phyloP scores from a whole-genome alignment of 2,797 vertebrate species.

The Lateolabrax maculatus region DNA sequence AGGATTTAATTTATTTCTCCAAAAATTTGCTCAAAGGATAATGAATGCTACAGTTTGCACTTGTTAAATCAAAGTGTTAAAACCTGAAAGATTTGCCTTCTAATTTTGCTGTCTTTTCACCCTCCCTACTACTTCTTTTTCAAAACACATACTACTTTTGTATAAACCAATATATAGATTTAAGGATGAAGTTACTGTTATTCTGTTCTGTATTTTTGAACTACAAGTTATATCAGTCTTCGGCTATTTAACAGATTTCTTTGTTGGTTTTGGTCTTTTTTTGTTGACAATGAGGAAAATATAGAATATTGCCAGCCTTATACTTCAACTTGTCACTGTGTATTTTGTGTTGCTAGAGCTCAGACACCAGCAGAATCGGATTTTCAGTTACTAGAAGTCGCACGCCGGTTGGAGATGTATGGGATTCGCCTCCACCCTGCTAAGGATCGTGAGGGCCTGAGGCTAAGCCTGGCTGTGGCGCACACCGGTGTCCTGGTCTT shows the following conservation, averaged over 20 bases:
- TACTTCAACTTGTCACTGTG: not conserved
- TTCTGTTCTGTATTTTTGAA: not conserved
- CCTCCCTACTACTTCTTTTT: not conserved
- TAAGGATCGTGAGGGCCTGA: slow-evolving; percentile 96
- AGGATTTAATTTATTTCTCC: slow-evolving; percentile 46
- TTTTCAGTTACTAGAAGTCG: slow-evolving; percentile 95
- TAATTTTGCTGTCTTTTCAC: slow-evolving; percentile 7
- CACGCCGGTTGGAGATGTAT: slow-evolving; percentile 95
- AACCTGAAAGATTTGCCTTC: slow-evolving; percentile 23
- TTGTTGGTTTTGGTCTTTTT: slow-evolving; percentile 2
- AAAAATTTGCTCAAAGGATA: slow-evolving; percentile 20
- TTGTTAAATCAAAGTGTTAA: slow-evolving; percentile 25
- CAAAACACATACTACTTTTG: slow-evolving; percentile 7
- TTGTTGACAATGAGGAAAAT: not conserved
- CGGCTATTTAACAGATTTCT: not conserved
- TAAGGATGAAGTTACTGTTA: not conserved
- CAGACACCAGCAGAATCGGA: slow-evolving; percentile 97
- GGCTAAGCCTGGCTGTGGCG: slow-evolving; percentile 93
- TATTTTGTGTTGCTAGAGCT: slow-evolving; percentile 85
- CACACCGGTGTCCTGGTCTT: slow-evolving; percentile 96
- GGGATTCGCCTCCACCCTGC: slow-evolving; percentile 95
- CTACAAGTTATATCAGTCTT: not conserved
- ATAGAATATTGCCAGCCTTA: not conserved
- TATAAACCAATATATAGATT: not conserved
- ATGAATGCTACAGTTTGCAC: slow-evolving; percentile 14